A percentile compares a stretch with the other conserved stretches of the same genome.
These are phyloP conservation scores for Tiphia femorata DNA, from an alignment of 2,888 invertebrate genomes.

Conservation along the genomic window DNA sequence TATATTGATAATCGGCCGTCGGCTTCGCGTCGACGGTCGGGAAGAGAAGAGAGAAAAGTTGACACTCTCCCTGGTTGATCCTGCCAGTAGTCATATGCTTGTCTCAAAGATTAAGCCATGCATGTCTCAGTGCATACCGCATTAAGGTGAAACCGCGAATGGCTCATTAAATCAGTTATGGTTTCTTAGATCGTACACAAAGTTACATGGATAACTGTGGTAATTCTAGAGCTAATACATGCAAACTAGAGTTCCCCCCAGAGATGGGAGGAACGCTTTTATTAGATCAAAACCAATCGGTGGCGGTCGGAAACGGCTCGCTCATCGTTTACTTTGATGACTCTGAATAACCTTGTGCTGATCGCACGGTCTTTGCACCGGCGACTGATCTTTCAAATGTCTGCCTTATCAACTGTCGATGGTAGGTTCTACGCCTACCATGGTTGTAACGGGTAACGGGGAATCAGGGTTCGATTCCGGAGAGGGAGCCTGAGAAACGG, in stretches of 20 bases:
- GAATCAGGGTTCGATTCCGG: constrained; percentile 79
- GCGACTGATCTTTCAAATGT: constrained; percentile 75
- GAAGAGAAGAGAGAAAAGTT: too few species aligned
- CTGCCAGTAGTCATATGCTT: constrained; percentile 75
- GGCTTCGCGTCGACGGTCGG: too few species aligned
- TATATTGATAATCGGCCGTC: too few species aligned
- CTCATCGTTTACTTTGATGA: too few species aligned
- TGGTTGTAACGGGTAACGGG: constrained; percentile 78
- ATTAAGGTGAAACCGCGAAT: constrained; percentile 73
- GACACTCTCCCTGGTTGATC: constrained; percentile 70
- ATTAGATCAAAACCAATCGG: too few species aligned
- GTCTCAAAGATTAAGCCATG: constrained; percentile 79
- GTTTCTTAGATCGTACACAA: background rate
- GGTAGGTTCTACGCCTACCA: constrained; percentile 77
- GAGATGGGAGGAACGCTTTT: constrained; percentile 68
- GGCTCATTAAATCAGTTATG: constrained; percentile 69
- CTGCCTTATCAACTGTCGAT: constrained; percentile 78
- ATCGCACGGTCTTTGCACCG: constrained; percentile 65
- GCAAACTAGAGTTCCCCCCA: constrained; percentile 71
- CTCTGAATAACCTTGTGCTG: too few species aligned
- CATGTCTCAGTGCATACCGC: constrained; percentile 75
- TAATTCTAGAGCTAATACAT: constrained; percentile 79
- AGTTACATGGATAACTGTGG: background rate
- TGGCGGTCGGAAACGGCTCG: too few species aligned
- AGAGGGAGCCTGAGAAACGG: constrained; percentile 77